Evolutionary conservation across 2,113 vertebrate species (phyloP).

Genomic region (Indicator maculatus): DNA sequence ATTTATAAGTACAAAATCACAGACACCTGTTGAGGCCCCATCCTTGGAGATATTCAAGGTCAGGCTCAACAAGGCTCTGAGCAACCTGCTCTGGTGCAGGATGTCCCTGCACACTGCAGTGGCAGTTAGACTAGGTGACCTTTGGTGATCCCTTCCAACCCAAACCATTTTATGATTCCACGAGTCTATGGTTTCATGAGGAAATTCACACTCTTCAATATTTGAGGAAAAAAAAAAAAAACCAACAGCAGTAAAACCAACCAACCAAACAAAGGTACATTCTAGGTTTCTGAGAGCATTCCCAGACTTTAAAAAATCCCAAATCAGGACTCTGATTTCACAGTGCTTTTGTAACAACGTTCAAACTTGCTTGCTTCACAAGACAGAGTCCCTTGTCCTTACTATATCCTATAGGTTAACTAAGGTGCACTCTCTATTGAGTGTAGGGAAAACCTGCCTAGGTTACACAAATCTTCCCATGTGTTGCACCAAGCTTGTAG

Average conservation of each 20-base stretch:
- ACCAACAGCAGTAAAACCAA: no score
- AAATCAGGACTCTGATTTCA: background rate
- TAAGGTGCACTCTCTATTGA: background rate
- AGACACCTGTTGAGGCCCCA: no score
- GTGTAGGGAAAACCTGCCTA: background rate
- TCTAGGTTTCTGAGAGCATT: background rate
- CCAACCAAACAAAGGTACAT: background rate
- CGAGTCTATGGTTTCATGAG: background rate
- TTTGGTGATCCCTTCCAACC: no score
- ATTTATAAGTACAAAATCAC: no score
- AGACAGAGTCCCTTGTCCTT: background rate
- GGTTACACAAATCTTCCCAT: background rate
- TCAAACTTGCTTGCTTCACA: background rate
- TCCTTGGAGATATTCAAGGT: no score
- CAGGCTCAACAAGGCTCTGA: no score
- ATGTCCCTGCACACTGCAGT: no score
- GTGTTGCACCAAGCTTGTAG: background rate
- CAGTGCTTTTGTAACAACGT: background rate
- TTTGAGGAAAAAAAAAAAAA: background rate
- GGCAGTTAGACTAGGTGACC: no score
- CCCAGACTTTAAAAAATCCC: fast-evolving
- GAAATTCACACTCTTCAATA: background rate
- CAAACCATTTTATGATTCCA: no score
- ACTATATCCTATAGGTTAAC: background rate
- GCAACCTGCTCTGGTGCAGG: no score